Percentiles rank a stretch among this genome's conserved stretches.
These are phyloP conservation scores for Girardinichthys multiradiatus DNA, from an alignment of 2,113 vertebrate genomes.

Conservation along the genomic window DNA sequence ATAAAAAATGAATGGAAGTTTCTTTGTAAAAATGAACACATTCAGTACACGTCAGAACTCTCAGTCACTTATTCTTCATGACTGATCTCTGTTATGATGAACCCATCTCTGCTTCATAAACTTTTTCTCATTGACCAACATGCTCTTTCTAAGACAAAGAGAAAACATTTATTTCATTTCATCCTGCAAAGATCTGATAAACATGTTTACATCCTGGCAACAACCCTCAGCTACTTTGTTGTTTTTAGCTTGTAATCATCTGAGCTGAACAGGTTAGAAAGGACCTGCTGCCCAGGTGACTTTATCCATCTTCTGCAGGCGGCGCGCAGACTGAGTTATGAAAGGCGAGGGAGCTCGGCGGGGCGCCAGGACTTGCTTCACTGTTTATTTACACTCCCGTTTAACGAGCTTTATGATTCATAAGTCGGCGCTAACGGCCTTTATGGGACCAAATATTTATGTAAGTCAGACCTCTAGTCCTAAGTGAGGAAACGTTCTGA, in stretches of 20 bases:
- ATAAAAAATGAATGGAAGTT: not conserved
- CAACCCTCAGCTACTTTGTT: constrained; percentile 24
- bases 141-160: too few relatives aligned
- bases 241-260: constrained; percentile 12
- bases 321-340: constrained; percentile 63
- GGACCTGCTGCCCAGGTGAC: constrained; percentile 51
- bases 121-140: constrained; percentile 38
- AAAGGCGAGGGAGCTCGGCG: constrained; percentile 28
- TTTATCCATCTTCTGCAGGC: constrained; percentile 32
- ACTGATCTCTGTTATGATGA: constrained; percentile 17
- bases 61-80: not conserved
- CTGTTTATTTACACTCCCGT: constrained; percentile 81
- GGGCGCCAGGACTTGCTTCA: constrained; percentile 51
- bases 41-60: not conserved
- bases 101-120: constrained; percentile 53
- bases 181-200: constrained; percentile 35
- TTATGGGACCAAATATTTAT: constrained; percentile 77
- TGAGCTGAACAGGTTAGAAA: constrained; percentile 37
- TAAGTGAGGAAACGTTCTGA: constrained; percentile 43
- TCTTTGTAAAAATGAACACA: not conserved
- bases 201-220: constrained; percentile 18
- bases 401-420: constrained; percentile 80
- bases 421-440: constrained; percentile 68
- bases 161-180: not conserved
- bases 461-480: constrained; percentile 61